Conservation (phyloP, 2,113 vertebrate species). For the Columbina picui region DNA sequence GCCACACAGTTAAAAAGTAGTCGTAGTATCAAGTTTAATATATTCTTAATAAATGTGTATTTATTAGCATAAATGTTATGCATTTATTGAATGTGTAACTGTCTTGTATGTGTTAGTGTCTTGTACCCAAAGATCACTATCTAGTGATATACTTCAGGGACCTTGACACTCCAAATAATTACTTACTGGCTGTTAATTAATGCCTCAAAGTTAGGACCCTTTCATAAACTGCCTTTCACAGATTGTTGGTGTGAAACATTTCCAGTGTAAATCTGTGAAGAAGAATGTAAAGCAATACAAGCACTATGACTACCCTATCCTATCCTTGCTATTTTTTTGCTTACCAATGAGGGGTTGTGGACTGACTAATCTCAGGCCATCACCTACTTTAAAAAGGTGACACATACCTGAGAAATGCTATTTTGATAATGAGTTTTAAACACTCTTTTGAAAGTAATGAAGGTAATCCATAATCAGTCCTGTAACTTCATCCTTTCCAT, state of each 20-base stretch:
- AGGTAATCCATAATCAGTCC: background rate
- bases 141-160: accelerated
- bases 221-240: background rate
- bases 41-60: background rate
- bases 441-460: background rate
- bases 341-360: background rate
- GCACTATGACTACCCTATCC: background rate
- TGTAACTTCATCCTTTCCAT: background rate
- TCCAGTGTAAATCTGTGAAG: background rate
- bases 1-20: background rate
- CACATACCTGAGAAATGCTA: background rate
- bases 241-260: background rate
- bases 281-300: background rate
- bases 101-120: background rate
- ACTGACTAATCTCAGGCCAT: background rate
- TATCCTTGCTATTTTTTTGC: background rate
- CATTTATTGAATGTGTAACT: background rate
- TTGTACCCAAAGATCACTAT: background rate
- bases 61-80: background rate
- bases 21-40: background rate
- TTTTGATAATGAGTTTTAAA: background rate
- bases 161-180: background rate
- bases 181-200: background rate
- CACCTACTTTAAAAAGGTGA: background rate
- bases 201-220: background rate